Conservation (phyloP, 92 coral and sea anemone species). For the Parazoanthus darwini region DNA sequence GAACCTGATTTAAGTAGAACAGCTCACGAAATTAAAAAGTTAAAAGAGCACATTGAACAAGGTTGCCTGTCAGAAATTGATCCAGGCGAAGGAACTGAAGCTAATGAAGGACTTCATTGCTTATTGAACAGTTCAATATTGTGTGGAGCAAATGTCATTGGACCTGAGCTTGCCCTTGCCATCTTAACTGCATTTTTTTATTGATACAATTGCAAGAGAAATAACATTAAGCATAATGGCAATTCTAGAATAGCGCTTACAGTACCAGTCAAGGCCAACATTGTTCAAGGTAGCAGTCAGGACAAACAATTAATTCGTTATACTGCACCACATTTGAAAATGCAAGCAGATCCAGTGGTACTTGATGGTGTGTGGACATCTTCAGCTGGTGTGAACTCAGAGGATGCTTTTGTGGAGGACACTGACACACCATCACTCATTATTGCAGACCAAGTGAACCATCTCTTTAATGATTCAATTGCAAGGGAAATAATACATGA, state of each 20-base stretch:
- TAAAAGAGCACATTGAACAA: conserved; percentile 38
- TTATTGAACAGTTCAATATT: conserved; percentile 42
- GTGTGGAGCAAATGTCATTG: conserved; percentile 20
- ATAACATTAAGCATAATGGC: conserved; percentile 9
- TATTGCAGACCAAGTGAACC: conserved; percentile 1
- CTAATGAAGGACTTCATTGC: conserved; percentile 35
- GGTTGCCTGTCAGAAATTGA: conserved; percentile 40
- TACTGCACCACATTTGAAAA: neutral
- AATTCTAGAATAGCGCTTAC: conserved; percentile 19
- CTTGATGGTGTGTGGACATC: conserved; percentile 14
- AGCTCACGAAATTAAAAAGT: neutral
- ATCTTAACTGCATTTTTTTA: conserved; percentile 37
- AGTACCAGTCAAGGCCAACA: conserved; percentile 1
- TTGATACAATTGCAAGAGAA: conserved; percentile 32
- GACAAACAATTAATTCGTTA: neutral
- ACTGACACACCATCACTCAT: neutral
- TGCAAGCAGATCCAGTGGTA: neutral
- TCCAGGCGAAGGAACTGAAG: conserved; percentile 38
- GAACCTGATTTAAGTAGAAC: neutral
- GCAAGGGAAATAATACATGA: conserved; percentile 9
- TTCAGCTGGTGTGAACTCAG: neutral
- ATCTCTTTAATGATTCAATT: conserved; percentile 4
- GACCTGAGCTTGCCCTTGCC: conserved; percentile 35
- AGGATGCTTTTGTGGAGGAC: too few relatives aligned
- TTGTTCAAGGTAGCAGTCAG: neutral